Conservation (phyloP, 2,888 invertebrate species). For the Phalera bucephala region DNA sequence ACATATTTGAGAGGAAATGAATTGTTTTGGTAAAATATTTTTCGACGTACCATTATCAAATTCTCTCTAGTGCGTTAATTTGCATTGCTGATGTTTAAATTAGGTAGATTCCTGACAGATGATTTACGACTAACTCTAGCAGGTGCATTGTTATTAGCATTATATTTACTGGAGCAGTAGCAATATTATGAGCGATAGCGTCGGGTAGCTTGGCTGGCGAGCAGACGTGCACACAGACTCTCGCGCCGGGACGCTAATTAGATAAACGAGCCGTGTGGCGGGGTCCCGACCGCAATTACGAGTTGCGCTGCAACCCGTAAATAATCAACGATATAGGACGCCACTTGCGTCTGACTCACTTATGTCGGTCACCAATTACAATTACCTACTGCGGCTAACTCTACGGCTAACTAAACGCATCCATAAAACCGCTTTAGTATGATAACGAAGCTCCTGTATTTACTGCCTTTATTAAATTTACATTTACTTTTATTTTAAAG, state of each 20-base stretch:
- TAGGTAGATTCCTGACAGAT: no score
- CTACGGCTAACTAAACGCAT: neutral
- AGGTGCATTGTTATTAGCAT: no score
- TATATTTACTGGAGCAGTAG: no score
- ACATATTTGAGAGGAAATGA: no score
- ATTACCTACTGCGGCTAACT: slow-evolving; percentile 12
- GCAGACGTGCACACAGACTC: slow-evolving; percentile 51
- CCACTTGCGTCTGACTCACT: slow-evolving; percentile 64
- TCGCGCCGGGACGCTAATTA: slow-evolving; percentile 68
- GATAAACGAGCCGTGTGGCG: slow-evolving; percentile 78
- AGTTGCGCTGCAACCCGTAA: slow-evolving; percentile 66
- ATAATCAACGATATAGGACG: slow-evolving; percentile 75
- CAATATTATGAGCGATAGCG: neutral
- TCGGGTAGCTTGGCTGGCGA: neutral
- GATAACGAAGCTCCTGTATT: neutral
- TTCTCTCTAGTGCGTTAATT: no score
- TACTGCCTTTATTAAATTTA: neutral
- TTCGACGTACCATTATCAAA: no score
- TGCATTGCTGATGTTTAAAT: no score
- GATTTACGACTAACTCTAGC: no score
- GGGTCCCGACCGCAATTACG: slow-evolving; percentile 81
- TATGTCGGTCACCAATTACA: slow-evolving; percentile 47
- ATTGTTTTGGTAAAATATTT: no score
- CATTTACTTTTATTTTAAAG: no score
- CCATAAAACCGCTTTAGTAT: slow-evolving; percentile 3